These are phyloP conservation scores for Rhinella marina DNA, from an alignment of 2,797 vertebrate species.

Conservation along the genomic window DNA sequence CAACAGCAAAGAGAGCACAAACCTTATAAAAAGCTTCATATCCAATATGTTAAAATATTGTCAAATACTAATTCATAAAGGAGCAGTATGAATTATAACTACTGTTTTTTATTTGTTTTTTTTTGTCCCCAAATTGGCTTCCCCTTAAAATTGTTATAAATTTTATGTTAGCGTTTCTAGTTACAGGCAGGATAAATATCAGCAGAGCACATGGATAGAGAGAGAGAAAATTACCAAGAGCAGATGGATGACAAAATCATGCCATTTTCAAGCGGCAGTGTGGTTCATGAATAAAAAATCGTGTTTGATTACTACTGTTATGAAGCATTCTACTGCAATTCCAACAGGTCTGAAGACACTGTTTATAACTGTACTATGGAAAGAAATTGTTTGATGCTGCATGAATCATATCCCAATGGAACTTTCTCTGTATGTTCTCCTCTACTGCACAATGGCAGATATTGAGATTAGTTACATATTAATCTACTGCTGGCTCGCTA, in stretches of 20 bases:
- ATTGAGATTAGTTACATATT: conserved; percentile 46
- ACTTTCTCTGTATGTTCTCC: conserved; percentile 43
- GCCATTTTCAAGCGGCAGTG: conserved; percentile 55
- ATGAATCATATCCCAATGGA: conserved; percentile 57
- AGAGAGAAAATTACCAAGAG: conserved; percentile 57
- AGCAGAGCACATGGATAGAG: conserved; percentile 55
- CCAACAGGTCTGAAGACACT: conserved; percentile 59
- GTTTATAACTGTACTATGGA: conserved; percentile 48
- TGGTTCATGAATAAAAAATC: conserved; percentile 62
- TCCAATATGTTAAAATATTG: not conserved
- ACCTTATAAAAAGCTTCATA: not conserved
- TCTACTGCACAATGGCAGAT: conserved; percentile 30
- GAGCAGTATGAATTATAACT: not conserved
- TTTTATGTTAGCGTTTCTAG: conserved; percentile 52
- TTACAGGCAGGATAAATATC: conserved; percentile 59
- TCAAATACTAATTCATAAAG: not conserved
- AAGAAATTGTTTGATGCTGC: conserved; percentile 57
- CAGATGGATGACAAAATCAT: conserved; percentile 62
- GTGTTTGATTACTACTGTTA: conserved; percentile 63
- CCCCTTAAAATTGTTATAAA: conserved; percentile 45
- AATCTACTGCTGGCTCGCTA: not conserved
- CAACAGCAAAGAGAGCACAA: not conserved
- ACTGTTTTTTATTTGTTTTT: no score
- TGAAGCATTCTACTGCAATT: conserved; percentile 59
- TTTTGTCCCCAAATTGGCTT: conserved; percentile 26